phyloP scores from a whole-genome alignment of 2,888 invertebrate species.

The Aelia acuminata region DNA sequence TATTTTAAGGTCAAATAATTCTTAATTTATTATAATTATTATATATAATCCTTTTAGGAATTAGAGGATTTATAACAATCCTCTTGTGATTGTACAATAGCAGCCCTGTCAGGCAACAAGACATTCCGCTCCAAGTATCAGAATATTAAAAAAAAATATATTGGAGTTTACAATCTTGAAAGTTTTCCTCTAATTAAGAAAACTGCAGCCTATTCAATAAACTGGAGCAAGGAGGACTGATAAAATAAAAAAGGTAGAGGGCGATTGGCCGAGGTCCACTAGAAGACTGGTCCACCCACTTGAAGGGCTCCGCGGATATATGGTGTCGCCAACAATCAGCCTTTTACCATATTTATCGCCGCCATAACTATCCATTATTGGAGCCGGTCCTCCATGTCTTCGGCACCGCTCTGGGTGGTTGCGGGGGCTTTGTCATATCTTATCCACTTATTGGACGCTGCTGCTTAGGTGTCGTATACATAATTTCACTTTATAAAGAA shows the following conservation, averaged over 20 bases:
- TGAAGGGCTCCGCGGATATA: background rate
- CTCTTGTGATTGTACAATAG: too few relatives aligned
- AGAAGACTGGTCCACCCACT: conserved; percentile 3
- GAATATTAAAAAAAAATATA: too few relatives aligned
- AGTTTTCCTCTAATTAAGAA: background rate
- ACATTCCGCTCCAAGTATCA: too few relatives aligned
- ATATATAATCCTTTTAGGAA: too few relatives aligned
- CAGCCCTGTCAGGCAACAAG: too few relatives aligned
- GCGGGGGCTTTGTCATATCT: background rate
- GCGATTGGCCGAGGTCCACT: too few relatives aligned
- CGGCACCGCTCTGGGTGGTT: background rate
- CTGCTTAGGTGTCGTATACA: background rate
- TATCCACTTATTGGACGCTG: background rate
- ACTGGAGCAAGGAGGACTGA: background rate
- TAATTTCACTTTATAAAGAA: background rate
- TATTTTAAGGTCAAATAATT: too few relatives aligned
- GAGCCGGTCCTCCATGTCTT: background rate
- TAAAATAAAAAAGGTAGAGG: background rate
- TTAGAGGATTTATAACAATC: too few relatives aligned
- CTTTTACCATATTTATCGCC: background rate
- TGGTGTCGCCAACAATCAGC: background rate
- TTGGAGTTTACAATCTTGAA: background rate
- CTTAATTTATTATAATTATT: too few relatives aligned
- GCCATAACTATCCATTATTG: conserved; percentile 8
- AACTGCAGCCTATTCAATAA: background rate